These are phyloP conservation scores for Macaria notata DNA, from an alignment of 2,888 invertebrate genomes.

Conservation along the genomic window DNA sequence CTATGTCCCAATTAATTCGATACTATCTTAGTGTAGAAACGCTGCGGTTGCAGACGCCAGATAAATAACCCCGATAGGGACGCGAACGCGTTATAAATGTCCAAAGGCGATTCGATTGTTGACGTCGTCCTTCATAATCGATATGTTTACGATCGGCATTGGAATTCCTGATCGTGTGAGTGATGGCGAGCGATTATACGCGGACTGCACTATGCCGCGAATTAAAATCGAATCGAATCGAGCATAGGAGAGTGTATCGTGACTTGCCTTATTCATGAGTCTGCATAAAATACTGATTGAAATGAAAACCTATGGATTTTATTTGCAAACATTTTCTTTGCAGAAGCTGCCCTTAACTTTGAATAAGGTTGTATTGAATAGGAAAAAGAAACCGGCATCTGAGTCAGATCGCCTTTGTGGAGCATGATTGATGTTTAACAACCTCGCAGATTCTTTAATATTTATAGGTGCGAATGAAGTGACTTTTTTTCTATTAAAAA, in stretches of 20 bases:
- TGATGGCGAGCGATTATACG: conserved; percentile 25
- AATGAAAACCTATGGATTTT: conserved; percentile 31
- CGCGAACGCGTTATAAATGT: conserved; percentile 48
- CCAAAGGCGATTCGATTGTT: conserved; percentile 33
- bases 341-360: conserved; percentile 18
- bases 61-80: conserved; percentile 63
- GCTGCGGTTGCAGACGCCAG: conserved; percentile 49
- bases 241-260: conserved; percentile 42
- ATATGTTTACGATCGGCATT: conserved; percentile 39
- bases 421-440: conserved; percentile 40
- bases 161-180: conserved; percentile 22
- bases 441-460: conserved; percentile 38
- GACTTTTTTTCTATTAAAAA: conserved; percentile 27
- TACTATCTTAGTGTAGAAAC: conserved; percentile 61
- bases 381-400: conserved; percentile 20
- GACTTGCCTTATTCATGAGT: conserved; percentile 46
- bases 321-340: conserved; percentile 24
- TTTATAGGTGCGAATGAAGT: conserved; percentile 29
- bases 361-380: conserved; percentile 26
- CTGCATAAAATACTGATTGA: conserved; percentile 41
- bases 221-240: conserved; percentile 38
- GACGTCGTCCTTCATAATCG: conserved; percentile 41
- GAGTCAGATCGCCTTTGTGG: conserved; percentile 26
- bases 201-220: conserved; percentile 25
- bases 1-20: conserved; percentile 64